Conservation (phyloP, 2,113 vertebrate species). For the Picathartes gymnocephalus region DNA sequence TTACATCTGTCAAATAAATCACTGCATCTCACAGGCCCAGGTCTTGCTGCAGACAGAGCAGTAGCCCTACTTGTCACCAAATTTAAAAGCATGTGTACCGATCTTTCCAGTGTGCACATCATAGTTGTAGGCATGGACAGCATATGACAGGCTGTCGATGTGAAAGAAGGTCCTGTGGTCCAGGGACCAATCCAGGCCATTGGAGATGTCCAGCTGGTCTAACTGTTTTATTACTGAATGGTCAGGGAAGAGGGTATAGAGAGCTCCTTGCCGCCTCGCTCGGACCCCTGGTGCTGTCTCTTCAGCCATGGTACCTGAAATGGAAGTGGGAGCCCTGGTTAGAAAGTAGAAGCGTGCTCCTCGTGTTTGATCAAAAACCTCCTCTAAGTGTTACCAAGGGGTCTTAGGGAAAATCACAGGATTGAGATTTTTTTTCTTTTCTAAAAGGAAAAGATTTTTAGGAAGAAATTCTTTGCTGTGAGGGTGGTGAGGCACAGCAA, state of each 20-base stretch:
- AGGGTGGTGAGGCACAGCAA: neutral
- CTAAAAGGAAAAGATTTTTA: neutral
- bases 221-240: conserved; percentile 70
- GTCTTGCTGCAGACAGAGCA: neutral
- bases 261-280: conserved; percentile 70
- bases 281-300: conserved; percentile 37
- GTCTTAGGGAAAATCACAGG: neutral
- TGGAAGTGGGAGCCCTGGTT: neutral
- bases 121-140: conserved; percentile 82
- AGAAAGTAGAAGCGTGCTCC: neutral
- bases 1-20: neutral
- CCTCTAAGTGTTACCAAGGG: neutral
- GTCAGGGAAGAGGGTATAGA: conserved; percentile 73
- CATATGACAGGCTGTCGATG: conserved; percentile 80
- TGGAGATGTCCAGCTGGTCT: conserved; percentile 81
- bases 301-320: conserved; percentile 67
- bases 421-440: neutral
- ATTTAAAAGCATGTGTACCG: conserved; percentile 30
- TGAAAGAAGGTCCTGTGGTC: conserved; percentile 84
- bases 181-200: conserved; percentile 87
- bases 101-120: conserved; percentile 72
- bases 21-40: neutral
- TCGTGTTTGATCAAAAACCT: neutral
- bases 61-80: neutral
- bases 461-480: neutral